Percentiles rank a stretch among this genome's conserved stretches.
These are phyloP conservation scores for Muricea muricata DNA, from an alignment of 92 coral and sea anemone species.

Conservation along the genomic window DNA sequence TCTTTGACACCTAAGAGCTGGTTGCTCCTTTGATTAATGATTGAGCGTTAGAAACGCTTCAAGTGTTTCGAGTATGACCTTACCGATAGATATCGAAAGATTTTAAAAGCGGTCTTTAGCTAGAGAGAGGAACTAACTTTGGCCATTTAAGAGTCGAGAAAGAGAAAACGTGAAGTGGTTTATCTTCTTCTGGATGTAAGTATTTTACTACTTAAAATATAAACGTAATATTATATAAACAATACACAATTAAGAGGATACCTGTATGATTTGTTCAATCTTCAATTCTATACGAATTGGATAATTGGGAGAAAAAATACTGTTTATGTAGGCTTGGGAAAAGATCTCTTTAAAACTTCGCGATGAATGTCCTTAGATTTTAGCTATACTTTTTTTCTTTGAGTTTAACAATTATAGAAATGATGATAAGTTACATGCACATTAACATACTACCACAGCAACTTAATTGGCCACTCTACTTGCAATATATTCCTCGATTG, in stretches of 20 bases:
- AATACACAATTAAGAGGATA: neutral
- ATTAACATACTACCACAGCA: no score
- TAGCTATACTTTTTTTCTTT: no score
- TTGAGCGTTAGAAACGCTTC: conserved; percentile 21
- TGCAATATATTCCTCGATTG: no score
- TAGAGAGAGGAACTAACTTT: neutral
- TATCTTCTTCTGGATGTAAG: neutral
- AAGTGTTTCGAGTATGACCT: conserved; percentile 34
- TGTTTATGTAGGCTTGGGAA: no score
- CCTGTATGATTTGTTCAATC: neutral
- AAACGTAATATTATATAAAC: neutral
- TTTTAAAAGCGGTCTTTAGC: neutral
- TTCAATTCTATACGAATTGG: no score
- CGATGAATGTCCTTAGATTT: no score
- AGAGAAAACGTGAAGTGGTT: neutral
- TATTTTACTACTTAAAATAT: no score
- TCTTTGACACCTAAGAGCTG: conserved; percentile 8
- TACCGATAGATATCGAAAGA: conserved; percentile 17
- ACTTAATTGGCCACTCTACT: no score
- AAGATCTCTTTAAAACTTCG: no score
- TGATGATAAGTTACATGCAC: no score
- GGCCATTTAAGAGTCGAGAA: conserved; percentile 4
- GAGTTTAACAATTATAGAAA: no score
- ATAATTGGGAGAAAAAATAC: no score
- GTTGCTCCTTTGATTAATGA: conserved; percentile 18